These are phyloP conservation scores for honey bee (Apis mellifera) DNA, from an alignment of 1,140 invertebrate genomes.

Conservation along the genomic window Amel_HAv3.1 CM009939.2:9386501-9387000, in stretches of 20 bases:
- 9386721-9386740: conserved; percentile 5
- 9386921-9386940: no score
- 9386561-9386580: conserved; percentile 22
- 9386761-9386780: conserved; percentile 18
- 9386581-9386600: conserved; percentile 11
- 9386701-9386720: conserved; percentile 43
- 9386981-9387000: neutral
- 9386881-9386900: no score
- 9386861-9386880: no score
- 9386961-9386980: no score
- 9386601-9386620: conserved; percentile 13
- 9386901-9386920: no score
- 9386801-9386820: neutral
- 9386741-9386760: conserved; percentile 33
- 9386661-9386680: conserved; percentile 46
- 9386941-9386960: no score
- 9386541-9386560: conserved; percentile 17
- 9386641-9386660: conserved; percentile 42
- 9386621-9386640: conserved; percentile 21
- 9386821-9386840: no score
- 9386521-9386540: neutral
- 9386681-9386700: conserved; percentile 43
- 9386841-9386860: no score
- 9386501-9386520: neutral
- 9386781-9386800: neutral